Evolutionary conservation across 2,113 vertebrate species (phyloP).

Genomic region (Platichthys stellatus): DNA sequence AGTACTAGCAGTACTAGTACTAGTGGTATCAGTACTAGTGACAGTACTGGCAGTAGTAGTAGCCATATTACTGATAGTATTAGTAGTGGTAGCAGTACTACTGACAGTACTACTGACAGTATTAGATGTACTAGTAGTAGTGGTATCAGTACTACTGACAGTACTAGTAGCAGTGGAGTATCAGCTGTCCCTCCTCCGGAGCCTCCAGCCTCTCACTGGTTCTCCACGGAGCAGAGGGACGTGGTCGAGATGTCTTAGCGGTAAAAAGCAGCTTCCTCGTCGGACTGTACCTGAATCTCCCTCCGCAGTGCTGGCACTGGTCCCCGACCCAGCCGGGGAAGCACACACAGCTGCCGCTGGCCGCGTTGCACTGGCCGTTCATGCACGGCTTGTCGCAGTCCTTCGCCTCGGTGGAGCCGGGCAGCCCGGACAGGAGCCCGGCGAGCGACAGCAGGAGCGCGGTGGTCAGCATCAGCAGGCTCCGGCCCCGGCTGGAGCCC

Average conservation of each 20-base stretch:
- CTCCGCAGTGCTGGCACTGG: constrained; percentile 98
- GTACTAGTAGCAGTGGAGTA: neutral
- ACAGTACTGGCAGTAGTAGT: neutral
- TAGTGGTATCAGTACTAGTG: neutral
- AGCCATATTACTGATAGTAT: neutral
- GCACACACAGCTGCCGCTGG: constrained; percentile 88
- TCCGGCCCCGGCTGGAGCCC: constrained; percentile 64
- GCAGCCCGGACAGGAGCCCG: constrained; percentile 74
- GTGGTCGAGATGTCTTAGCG: neutral
- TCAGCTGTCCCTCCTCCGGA: too few species aligned
- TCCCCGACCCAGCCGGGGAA: constrained; percentile 94
- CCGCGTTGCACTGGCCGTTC: constrained; percentile 89
- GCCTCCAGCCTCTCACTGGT: too few species aligned
- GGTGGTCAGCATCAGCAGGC: constrained; percentile 65
- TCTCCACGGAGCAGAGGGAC: too few species aligned
- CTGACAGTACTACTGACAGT: neutral
- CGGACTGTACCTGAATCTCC: constrained; percentile 88
- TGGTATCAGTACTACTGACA: neutral
- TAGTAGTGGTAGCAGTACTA: neutral
- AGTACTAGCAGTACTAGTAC: neutral
- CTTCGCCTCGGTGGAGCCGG: constrained; percentile 81
- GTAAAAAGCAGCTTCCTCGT: neutral
- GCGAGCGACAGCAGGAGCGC: constrained; percentile 67
- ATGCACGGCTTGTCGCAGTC: constrained; percentile 93
- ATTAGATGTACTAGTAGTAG: neutral